Base-by-base conservation (phyloP, 2,113 vertebrate species). In the Diphyllodes magnificus region DNA sequence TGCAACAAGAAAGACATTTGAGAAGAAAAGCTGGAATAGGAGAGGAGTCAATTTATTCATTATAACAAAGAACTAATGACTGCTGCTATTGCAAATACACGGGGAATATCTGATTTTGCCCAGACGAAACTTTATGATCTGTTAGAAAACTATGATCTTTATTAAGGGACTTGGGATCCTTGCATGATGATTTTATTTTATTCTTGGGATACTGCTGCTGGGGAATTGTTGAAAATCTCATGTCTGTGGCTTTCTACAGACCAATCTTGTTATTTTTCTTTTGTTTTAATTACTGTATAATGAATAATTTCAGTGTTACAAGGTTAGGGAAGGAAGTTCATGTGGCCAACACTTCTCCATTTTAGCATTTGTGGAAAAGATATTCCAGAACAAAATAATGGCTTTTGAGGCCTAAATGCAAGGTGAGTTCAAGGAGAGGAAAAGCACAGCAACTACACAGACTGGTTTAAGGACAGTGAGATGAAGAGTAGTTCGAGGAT, bases 121-220 rank as follows among this genome's bases (percentile, higher is more conserved):
- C 24, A 91, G 45, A 83, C 18, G 88, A 87, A 87, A 88, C 7
- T 86, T 80, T 35, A 78, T 94, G 84, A 94, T 82, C 93, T 96
- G 68, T 68, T 79, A 88, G 42, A 89, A 87, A 84, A 92, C 54
- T 57, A 51, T 88, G 71, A 73, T 33, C 42, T 72, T 81, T 80
- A 59, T 22, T 90, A 70, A 94, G 61, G 20, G 59, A 79, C 12
- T 65, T 72, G 31, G 13, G n/a, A 59, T 87, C 27, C 40, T 45
- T 75, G 39, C 25, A 68, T 5, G 14, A 44, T 42, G 15, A 44
- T 78, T 69, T 71, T 40, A 19, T 69, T 83, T 71, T 39, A 40
- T 88, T 76, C 50, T 90, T 71, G 59, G 86, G 89, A 73, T 70
- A 84, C 31, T 94, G 45, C 23, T 91, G 23, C 40, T 83, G 19